Evolutionary conservation across 2,888 invertebrate species (phyloP), one percentile per base, ranked within the genome.

Genomic region (Conus canariensis): DNA sequence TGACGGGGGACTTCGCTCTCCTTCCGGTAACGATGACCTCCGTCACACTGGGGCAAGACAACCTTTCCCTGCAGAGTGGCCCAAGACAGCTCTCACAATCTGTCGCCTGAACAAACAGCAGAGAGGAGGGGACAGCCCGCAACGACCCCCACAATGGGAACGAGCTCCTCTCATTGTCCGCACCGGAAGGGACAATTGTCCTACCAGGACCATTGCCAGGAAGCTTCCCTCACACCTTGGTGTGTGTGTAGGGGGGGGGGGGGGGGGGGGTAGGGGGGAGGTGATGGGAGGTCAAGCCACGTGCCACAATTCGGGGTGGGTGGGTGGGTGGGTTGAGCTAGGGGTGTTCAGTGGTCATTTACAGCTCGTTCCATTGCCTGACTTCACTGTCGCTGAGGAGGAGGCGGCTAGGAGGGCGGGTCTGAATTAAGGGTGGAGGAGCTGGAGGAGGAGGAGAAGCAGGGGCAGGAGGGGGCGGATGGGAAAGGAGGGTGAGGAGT

Each of bases 101-200:
- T 74, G 70, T 22, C 70, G 70, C 70, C 70, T 74, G 70, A 74
- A 74, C 70, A 74, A 74, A 74, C 70, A 74, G 70, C 19, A 45
- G 45, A 45, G 45, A 45, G 19, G 70, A 74, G 70, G 1, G 70
- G 22, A 74, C 70, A 19, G 70, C 70, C 70, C 22, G 22, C n/a
- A n/a, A 8, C 1, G 70, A 4, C 45, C 70, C 70, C 22, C 22
- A 74, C 70, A 74, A 74, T 22, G 70, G n/a, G 19, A 12, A 0
- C n/a, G 19, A 74, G 70, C 70, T 22, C 22, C 22, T 70, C 70
- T 22, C 70, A 74, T 74, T 74, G 70, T 74, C 70, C 70, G 14
- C 16, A 10, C 60, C 8, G 70, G 22, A 74, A 74, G 70, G 70
- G 70, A 74, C 70, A 12, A 74, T 74, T 74, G 70, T 74, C 70